Conservation (phyloP, 2,113 vertebrate species). For the Sylvilagus bachmani region DNA sequence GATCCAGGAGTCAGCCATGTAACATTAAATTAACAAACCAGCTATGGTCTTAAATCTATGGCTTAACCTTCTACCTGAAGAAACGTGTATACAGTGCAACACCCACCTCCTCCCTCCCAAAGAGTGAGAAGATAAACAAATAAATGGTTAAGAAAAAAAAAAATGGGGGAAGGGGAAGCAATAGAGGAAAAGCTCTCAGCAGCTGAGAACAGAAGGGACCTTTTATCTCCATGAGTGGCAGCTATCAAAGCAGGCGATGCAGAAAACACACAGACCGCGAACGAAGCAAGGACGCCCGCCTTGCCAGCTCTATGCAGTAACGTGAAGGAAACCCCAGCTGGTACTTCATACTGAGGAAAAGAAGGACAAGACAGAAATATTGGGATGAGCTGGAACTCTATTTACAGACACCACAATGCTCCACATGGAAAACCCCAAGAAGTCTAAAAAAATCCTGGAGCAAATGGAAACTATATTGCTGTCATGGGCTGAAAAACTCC, state of each 20-base stretch:
- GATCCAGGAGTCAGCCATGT: no score
- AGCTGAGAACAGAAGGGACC: no score
- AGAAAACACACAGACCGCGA: no score
- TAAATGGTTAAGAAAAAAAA: no score
- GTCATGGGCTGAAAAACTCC: not conserved
- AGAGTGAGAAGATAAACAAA: not conserved
- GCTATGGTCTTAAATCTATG: not conserved
- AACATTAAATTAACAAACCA: not conserved
- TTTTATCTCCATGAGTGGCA: no score
- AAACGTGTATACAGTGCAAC: not conserved
- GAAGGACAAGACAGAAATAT: not conserved
- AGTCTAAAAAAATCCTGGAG: not conserved
- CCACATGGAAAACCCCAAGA: not conserved
- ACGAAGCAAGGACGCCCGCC: no score
- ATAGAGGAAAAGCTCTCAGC: no score
- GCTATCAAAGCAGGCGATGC: no score
- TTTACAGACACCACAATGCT: not conserved
- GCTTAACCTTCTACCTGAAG: not conserved
- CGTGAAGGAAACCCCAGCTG: no score
- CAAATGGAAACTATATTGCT: not conserved
- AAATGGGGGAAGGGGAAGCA: not conserved
- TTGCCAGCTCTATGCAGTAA: no score
- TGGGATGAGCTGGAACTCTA: not conserved
- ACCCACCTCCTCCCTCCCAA: no score
- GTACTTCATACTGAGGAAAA: not conserved